Percentiles rank a stretch among this genome's conserved stretches.
Evolutionary conservation across 2,888 invertebrate genomes (phyloP).

Genomic region (Galerucella nymphaeae): DNA sequence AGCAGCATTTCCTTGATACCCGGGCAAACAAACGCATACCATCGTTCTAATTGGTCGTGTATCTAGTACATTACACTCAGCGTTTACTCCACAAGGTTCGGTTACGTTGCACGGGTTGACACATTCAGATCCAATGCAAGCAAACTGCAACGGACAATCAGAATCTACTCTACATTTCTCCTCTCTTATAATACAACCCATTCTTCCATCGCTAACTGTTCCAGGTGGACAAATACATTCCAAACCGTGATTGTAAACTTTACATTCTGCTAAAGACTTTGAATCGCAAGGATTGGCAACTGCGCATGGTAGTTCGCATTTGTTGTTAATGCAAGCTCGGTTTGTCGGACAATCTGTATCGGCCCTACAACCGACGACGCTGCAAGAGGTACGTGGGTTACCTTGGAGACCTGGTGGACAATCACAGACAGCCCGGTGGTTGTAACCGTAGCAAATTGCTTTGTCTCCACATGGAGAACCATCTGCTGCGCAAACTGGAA

Average conservation of each 20-base stretch:
- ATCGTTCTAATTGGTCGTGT: slow-evolving; percentile 87
- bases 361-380: slow-evolving; percentile 81
- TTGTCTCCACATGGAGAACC: slow-evolving; percentile 79
- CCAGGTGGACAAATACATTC: slow-evolving; percentile 87
- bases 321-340: slow-evolving; percentile 83
- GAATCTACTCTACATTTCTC: slow-evolving; percentile 80
- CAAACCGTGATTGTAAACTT: slow-evolving; percentile 79
- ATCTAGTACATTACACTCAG: slow-evolving; percentile 81
- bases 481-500: slow-evolving; percentile 81
- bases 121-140: slow-evolving; percentile 85
- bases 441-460: slow-evolving; percentile 82
- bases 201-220: slow-evolving; percentile 72
- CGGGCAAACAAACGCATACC: slow-evolving; percentile 88
- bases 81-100: slow-evolving; percentile 84
- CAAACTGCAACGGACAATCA: slow-evolving; percentile 85
- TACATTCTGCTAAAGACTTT: slow-evolving; percentile 74
- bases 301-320: slow-evolving; percentile 83
- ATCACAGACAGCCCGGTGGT: slow-evolving; percentile 85
- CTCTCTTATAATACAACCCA: slow-evolving; percentile 71
- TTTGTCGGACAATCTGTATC: slow-evolving; percentile 85
- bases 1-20: slow-evolving; percentile 88
- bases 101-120: slow-evolving; percentile 84
- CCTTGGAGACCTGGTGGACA: slow-evolving; percentile 85
- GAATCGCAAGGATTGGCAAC: slow-evolving; percentile 75
- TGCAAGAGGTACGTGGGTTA: slow-evolving; percentile 82